A percentile compares a stretch with the other conserved stretches of the same genome.
phyloP scores from a whole-genome alignment of 1,140 invertebrate species.

The Apis florea region DNA sequence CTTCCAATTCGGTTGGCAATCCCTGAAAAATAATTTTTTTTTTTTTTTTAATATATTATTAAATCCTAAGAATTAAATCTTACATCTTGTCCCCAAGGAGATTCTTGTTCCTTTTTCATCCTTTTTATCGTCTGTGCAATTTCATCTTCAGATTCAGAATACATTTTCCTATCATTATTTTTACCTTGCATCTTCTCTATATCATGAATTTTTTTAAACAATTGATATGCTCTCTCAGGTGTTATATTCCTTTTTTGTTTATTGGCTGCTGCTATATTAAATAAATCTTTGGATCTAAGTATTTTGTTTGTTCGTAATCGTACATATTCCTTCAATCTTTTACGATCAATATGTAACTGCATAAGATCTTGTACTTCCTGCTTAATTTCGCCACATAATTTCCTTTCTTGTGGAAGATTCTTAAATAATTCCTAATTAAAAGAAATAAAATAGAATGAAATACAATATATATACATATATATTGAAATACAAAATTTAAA shows the following conservation, averaged over 20 bases:
- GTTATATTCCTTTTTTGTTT: constrained; percentile 79
- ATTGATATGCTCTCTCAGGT: constrained; percentile 79
- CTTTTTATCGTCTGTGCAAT: constrained; percentile 75
- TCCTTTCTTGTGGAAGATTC: constrained; percentile 77
- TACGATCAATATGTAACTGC: constrained; percentile 76
- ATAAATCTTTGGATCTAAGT: constrained; percentile 78
- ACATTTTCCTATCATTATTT: constrained; percentile 71
- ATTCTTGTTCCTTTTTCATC: constrained; percentile 75
- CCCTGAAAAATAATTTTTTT: constrained; percentile 55
- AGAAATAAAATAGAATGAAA: not conserved
- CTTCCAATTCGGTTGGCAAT: constrained; percentile 72
- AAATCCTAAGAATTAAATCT: not conserved
- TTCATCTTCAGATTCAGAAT: constrained; percentile 80
- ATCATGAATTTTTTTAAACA: constrained; percentile 79
- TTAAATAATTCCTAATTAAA: constrained; percentile 74
- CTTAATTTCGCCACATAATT: constrained; percentile 76
- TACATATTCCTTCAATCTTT: constrained; percentile 77
- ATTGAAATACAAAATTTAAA: not conserved
- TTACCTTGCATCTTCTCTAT: constrained; percentile 76
- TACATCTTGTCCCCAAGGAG: constrained; percentile 75
- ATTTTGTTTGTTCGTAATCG: constrained; percentile 75
- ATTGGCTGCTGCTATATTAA: constrained; percentile 78
- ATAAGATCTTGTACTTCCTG: constrained; percentile 78
- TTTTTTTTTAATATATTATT: constrained; percentile 13
- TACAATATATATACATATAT: not conserved